A percentile compares a stretch with the other conserved stretches of the same genome.
Conservation (phyloP, 2,113 vertebrate genomes). For the Pangasianodon hypophthalmus region DNA sequence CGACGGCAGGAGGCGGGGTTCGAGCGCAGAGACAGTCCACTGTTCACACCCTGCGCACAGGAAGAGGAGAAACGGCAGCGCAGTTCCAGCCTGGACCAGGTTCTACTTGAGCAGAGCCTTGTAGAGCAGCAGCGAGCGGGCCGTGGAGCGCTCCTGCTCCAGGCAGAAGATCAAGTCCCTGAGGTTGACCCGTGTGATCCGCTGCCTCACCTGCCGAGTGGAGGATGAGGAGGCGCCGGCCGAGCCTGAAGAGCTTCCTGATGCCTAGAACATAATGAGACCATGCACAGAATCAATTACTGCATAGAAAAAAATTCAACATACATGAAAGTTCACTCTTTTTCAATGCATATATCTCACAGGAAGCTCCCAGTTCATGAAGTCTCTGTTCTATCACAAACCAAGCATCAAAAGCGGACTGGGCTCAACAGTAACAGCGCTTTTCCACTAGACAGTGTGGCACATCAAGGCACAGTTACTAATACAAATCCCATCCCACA, state of each 20-base stretch:
- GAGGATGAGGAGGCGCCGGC: conserved; percentile 71
- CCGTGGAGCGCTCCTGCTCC: conserved; percentile 83
- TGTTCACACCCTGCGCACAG: not conserved
- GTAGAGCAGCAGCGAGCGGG: conserved; percentile 85
- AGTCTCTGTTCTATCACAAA: not conserved
- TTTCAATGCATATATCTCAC: not conserved
- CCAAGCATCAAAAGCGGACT: not conserved
- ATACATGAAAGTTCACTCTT: not conserved
- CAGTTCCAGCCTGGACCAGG: conserved; percentile 37
- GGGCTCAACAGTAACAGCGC: not conserved
- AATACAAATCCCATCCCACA: not conserved
- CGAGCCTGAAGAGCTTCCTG: conserved; percentile 61
- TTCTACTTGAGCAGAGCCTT: conserved; percentile 85
- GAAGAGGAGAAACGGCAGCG: conserved; percentile 24
- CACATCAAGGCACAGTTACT: not conserved
- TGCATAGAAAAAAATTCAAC: not conserved
- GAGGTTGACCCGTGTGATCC: conserved; percentile 88
- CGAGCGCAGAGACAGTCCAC: not conserved
- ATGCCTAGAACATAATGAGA: conserved; percentile 63
- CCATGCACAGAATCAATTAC: not conserved
- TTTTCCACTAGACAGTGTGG: not conserved
- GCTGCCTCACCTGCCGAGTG: conserved; percentile 80
- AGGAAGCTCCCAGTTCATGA: not conserved
- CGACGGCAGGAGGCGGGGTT: not conserved
- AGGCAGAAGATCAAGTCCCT: conserved; percentile 93